phyloP scores from a whole-genome alignment of 1,140 invertebrate genomes.

The Diachasma alloeum region DNA sequence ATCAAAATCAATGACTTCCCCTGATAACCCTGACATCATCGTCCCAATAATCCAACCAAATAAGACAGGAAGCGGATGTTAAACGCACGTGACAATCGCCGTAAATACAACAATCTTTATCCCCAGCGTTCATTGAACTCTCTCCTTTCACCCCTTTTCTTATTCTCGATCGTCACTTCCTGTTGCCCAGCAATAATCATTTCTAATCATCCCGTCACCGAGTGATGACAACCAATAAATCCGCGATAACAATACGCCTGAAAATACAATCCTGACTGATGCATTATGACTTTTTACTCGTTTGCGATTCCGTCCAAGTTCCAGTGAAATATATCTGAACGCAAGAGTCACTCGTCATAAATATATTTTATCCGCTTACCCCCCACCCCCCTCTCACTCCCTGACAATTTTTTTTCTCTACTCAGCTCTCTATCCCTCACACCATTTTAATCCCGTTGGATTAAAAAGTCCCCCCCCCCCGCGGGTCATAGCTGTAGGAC shows the following conservation, averaged over 20 bases:
- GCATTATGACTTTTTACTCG: not conserved
- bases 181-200: not conserved
- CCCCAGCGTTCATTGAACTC: not conserved
- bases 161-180: not conserved
- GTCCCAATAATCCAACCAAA: not conserved
- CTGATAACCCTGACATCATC: not conserved
- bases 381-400: not conserved
- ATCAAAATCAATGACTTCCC: too few species aligned
- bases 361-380: slow-evolving; percentile 1
- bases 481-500: not conserved
- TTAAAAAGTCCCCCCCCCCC: not conserved
- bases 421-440: not conserved
- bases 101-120: not conserved
- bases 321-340: not conserved
- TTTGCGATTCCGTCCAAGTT: not conserved
- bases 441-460: slow-evolving; percentile 2
- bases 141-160: not conserved
- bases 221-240: not conserved
- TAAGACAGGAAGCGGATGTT: not conserved
- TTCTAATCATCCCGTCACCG: not conserved
- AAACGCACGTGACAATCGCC: not conserved
- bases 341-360: not conserved
- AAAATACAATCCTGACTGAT: not conserved
- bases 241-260: not conserved
- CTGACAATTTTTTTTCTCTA: not conserved